These are phyloP conservation scores for Linurgus olivaceus DNA, from an alignment of 2,797 vertebrate species.

Conservation along the genomic window DNA sequence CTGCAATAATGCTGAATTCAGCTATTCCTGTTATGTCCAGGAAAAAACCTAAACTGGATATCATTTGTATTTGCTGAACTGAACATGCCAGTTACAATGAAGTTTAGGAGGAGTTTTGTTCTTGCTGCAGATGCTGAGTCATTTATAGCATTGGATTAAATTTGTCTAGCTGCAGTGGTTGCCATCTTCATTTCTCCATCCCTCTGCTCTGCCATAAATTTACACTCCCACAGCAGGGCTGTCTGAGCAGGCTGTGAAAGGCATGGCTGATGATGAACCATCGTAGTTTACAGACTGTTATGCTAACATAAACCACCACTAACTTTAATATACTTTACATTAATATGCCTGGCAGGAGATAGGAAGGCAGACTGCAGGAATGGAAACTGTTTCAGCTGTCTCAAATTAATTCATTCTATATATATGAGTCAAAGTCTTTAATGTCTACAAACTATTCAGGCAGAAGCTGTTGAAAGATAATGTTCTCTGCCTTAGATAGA, in stretches of 20 bases:
- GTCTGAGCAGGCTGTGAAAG: slow-evolving; percentile 22
- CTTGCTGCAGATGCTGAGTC: slow-evolving; percentile 4
- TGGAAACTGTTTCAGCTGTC: slow-evolving; percentile 11
- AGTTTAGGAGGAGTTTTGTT: background rate
- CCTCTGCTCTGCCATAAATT: slow-evolving; percentile 39
- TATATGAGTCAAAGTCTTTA: background rate
- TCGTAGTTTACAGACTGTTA: slow-evolving; percentile 5
- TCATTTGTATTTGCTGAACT: background rate
- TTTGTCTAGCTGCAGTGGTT: slow-evolving; percentile 15
- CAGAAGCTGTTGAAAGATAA: background rate
- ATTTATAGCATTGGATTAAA: slow-evolving; percentile 18
- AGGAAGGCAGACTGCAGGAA: background rate
- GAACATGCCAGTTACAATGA: background rate
- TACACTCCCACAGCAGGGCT: slow-evolving; percentile 20
- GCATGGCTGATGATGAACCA: slow-evolving; percentile 13
- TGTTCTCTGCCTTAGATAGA: background rate
- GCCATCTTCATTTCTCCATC: background rate
- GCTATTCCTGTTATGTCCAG: background rate
- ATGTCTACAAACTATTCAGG: slow-evolving; percentile 7
- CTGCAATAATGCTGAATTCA: background rate
- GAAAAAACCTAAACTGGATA: background rate
- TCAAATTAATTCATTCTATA: slow-evolving; percentile 13
- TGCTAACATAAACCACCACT: slow-evolving; percentile 18
- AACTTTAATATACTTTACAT: slow-evolving; percentile 34
- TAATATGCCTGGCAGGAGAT: slow-evolving; percentile 21